phyloP scores from a whole-genome alignment of 2,113 vertebrate genomes.

The Rhipidura dahli region DNA sequence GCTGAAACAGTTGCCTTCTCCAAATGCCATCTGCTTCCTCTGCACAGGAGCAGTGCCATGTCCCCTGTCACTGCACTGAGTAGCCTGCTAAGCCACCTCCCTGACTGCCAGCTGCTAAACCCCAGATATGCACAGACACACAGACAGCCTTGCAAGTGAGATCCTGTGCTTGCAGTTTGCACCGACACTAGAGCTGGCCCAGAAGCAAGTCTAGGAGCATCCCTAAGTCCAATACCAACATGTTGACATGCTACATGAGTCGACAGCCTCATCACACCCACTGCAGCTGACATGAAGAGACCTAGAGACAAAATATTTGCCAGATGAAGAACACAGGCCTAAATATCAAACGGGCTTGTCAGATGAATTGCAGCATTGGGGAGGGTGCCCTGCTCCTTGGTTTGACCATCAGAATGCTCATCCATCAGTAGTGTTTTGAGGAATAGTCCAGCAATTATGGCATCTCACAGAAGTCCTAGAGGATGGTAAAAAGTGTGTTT shows the following conservation, averaged over 20 bases:
- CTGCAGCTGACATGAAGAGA: not conserved
- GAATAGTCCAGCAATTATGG: not conserved
- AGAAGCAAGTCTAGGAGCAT: not conserved
- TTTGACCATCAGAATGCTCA: not conserved
- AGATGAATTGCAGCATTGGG: not conserved
- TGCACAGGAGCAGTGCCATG: not conserved
- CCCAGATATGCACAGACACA: not conserved
- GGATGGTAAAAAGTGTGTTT: not conserved
- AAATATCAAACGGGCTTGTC: not conserved
- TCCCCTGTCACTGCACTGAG: rapidly evolving
- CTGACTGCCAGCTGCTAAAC: not conserved
- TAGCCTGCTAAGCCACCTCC: not conserved
- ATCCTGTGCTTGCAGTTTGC: not conserved
- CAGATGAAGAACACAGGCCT: not conserved
- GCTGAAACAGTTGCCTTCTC: not conserved
- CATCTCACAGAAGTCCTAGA: not conserved
- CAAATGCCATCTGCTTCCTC: not conserved
- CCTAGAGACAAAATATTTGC: not conserved
- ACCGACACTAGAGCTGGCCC: not conserved
- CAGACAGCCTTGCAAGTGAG: not conserved
- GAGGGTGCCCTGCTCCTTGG: not conserved
- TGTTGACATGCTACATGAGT: not conserved
- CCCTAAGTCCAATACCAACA: not conserved
- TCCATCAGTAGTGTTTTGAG: not conserved
- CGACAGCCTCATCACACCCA: not conserved